Evolutionary conservation across 2,113 vertebrate species (phyloP).

Genomic region (Zapornia atra): DNA sequence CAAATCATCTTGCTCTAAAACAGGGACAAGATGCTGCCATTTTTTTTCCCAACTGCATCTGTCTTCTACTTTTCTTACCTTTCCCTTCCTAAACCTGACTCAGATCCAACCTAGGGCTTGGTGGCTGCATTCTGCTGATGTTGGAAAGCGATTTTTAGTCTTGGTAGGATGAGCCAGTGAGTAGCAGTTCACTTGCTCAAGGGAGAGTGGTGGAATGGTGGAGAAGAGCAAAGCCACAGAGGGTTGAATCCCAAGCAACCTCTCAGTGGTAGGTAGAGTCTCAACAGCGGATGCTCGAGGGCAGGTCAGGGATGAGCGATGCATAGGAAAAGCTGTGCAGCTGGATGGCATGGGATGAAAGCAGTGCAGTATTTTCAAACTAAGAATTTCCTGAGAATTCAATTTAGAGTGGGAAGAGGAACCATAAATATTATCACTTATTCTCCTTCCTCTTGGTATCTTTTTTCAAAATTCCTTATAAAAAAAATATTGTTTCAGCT

Average conservation of each 20-base stretch:
- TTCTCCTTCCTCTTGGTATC: not conserved
- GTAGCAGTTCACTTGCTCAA: not conserved
- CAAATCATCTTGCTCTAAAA: slow-evolving; percentile 9
- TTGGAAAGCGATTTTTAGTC: not conserved
- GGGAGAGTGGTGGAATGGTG: too few species aligned
- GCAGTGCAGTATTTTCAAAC: fast-evolving
- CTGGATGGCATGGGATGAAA: too few species aligned
- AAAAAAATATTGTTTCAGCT: not conserved
- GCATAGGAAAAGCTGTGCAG: not conserved
- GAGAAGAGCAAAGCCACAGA: not conserved
- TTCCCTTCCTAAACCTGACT: not conserved
- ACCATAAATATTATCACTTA: too few species aligned
- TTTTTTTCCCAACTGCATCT: not conserved
- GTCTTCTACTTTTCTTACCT: not conserved
- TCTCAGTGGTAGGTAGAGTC: fast-evolving
- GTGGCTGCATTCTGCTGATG: not conserved
- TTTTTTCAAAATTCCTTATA: not conserved
- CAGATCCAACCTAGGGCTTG: not conserved
- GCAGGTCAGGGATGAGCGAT: not conserved
- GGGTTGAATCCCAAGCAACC: not conserved
- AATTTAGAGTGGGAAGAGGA: not conserved
- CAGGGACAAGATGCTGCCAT: not conserved
- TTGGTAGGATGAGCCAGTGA: not conserved
- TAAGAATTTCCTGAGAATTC: not conserved
- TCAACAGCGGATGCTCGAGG: not conserved